Evolutionary conservation across 2,888 invertebrate species (phyloP).

Genomic region (Nephrotoma guestfalica): DNA sequence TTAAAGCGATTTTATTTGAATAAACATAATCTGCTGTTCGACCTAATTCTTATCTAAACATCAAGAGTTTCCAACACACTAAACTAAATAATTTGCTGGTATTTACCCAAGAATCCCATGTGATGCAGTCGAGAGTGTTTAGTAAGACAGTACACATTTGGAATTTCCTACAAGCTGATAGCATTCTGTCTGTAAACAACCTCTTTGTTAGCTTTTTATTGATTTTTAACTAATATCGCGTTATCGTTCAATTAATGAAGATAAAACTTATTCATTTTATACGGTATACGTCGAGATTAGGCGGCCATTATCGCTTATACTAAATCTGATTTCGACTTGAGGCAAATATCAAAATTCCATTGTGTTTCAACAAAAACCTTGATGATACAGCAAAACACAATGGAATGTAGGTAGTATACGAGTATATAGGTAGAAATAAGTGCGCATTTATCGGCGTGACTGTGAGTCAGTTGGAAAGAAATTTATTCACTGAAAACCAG

Average conservation of each 20-base stretch:
- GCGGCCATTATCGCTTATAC: neutral
- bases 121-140: neutral
- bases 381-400: no score
- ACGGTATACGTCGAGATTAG: neutral
- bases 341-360: no score
- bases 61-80: neutral
- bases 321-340: neutral
- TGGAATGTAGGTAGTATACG: no score
- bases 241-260: neutral
- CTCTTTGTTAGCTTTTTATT: neutral
- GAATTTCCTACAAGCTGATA: neutral
- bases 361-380: no score
- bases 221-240: neutral
- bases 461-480: no score
- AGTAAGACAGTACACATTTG: neutral
- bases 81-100: neutral
- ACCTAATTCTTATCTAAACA: neutral
- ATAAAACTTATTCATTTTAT: neutral
- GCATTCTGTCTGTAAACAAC: neutral
- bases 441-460: no score
- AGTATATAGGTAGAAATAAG: no score
- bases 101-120: neutral
- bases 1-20: neutral
- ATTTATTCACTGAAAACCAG: no score
- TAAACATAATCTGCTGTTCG: neutral